A percentile compares a stretch with the other conserved stretches of the same genome.
phyloP scores from a whole-genome alignment of 2,113 vertebrate genomes.

The Nettapus auritus region DNA sequence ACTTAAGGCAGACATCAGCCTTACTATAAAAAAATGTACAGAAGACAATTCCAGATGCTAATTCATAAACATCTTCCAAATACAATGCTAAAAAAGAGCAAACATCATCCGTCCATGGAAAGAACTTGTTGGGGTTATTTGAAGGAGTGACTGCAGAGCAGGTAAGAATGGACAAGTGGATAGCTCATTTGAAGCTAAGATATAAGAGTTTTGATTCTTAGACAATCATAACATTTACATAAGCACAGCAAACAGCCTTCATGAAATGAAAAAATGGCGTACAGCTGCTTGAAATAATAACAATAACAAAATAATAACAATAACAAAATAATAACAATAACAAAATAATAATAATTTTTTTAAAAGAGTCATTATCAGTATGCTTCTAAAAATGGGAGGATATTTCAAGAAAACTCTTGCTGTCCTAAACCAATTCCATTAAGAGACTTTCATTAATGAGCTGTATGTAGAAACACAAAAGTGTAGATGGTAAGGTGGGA shows the following conservation, averaged over 20 bases:
- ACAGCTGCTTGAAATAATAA: background rate
- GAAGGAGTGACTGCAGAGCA: background rate
- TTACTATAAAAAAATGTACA: background rate
- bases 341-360: too few species aligned
- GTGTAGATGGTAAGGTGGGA: background rate
- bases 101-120: background rate
- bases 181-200: background rate
- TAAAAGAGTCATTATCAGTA: background rate
- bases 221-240: fast-evolving
- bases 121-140: background rate
- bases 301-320: background rate
- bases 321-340: background rate
- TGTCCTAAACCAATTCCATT: background rate
- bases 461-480: background rate
- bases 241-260: background rate
- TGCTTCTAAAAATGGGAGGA: background rate
- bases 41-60: background rate
- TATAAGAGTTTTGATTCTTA: background rate
- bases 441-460: background rate
- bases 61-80: background rate
- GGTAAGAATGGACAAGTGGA: fast-evolving
- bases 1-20: background rate
- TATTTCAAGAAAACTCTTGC: background rate
- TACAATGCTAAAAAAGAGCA: background rate
- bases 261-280: background rate